Evolutionary conservation across 2,888 invertebrate genomes (phyloP).

Genomic region (Ypsolopha scabrella): DNA sequence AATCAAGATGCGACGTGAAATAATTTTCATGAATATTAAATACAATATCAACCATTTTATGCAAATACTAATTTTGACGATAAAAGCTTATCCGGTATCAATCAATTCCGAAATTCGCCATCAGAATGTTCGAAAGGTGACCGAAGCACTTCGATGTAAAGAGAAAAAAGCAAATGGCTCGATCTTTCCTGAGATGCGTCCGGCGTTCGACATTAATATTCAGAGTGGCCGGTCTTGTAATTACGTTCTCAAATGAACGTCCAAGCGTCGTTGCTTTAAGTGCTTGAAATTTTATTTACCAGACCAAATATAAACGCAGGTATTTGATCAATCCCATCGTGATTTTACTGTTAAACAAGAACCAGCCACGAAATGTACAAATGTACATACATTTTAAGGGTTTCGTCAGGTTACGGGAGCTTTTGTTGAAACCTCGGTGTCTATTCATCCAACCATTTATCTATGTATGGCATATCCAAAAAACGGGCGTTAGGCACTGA

Average conservation of each 20-base stretch:
- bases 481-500: no score
- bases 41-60: conserved; percentile 35
- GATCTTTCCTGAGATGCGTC: conserved; percentile 9
- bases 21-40: conserved; percentile 43
- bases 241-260: conserved; percentile 11
- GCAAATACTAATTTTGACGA: conserved; percentile 43
- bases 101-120: conserved; percentile 35
- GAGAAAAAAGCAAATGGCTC: conserved; percentile 19
- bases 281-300: conserved; percentile 10
- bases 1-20: conserved; percentile 14
- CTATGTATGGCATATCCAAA: no score
- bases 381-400: not conserved
- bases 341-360: no score
- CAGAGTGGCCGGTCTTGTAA: conserved; percentile 15
- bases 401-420: not conserved
- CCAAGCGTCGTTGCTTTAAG: conserved; percentile 7
- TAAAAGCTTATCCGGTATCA: conserved; percentile 37
- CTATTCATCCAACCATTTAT: no score
- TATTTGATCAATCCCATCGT: not conserved
- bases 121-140: conserved; percentile 28
- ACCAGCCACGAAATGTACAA: not conserved
- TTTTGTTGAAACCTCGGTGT: no score
- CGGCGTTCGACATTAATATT: conserved; percentile 13
- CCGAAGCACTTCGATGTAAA: conserved; percentile 20
- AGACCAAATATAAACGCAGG: not conserved